Evolutionary conservation across 2,888 invertebrate genomes (phyloP).

Genomic region (Tachina fera): DNA sequence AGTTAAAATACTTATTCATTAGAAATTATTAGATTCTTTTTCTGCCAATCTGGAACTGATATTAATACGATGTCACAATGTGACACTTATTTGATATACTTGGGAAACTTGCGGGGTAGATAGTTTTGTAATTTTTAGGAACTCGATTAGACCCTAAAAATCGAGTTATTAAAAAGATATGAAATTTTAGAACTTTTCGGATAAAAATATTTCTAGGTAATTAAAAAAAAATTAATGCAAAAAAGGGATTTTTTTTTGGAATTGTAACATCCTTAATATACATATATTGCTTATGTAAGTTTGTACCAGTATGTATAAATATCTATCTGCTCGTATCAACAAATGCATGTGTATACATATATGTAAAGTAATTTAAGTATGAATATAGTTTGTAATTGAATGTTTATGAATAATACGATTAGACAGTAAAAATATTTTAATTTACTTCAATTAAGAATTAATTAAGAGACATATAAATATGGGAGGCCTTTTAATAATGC

Average conservation of each 20-base stretch:
- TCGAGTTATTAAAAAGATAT: no score
- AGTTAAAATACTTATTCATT: no score
- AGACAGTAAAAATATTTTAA: slow-evolving; percentile 83
- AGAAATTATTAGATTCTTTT: no score
- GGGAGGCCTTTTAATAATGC: slow-evolving; percentile 68
- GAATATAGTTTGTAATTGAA: slow-evolving; percentile 69
- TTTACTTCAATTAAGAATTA: slow-evolving; percentile 83
- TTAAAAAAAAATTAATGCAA: no score
- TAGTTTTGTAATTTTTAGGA: no score
- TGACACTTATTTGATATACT: no score
- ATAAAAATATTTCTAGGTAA: no score
- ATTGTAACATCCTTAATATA: slow-evolving; percentile 30
- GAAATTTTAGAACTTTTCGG: no score
- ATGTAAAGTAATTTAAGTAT: slow-evolving; percentile 52
- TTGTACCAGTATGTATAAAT: not conserved
- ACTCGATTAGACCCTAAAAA: no score
- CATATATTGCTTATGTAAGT: not conserved
- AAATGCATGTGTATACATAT: not conserved
- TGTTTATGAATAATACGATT: slow-evolving; percentile 83
- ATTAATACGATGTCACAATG: no score
- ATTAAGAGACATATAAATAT: slow-evolving; percentile 77
- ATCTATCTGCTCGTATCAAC: not conserved
- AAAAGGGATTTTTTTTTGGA: not conserved
- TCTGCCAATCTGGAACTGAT: no score
- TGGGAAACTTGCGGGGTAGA: no score